Conservation (phyloP, 2,113 vertebrate species). For the Cromileptes altivelis region DNA sequence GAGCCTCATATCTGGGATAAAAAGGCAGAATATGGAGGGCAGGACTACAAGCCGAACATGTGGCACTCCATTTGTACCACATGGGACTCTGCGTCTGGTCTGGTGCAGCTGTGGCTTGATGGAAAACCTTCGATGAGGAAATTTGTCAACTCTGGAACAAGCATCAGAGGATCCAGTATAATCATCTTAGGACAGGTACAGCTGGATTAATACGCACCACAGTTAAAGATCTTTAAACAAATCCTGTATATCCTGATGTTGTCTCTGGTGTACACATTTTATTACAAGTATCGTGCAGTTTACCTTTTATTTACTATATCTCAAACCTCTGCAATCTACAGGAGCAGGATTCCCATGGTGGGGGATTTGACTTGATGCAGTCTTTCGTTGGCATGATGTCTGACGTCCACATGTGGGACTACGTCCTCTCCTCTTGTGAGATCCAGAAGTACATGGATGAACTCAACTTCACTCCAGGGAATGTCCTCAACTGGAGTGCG, state of each 20-base stretch:
- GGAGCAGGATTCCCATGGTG: conserved; percentile 73
- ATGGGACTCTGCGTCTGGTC: conserved; percentile 67
- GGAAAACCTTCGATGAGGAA: conserved; percentile 49
- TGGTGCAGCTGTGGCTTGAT: conserved; percentile 75
- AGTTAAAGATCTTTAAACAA: not conserved
- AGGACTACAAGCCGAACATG: conserved; percentile 36
- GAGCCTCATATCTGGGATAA: not conserved
- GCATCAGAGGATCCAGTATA: conserved; percentile 9
- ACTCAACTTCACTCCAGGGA: conserved; percentile 68
- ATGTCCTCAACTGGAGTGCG: conserved; percentile 73
- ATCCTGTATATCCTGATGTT: no score
- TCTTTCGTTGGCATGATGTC: conserved; percentile 74
- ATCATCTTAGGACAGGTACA: conserved; percentile 78
- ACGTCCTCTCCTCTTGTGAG: conserved; percentile 68
- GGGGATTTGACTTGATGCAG: conserved; percentile 61
- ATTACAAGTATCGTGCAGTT: not conserved
- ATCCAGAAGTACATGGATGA: conserved; percentile 56
- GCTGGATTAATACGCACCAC: not conserved
- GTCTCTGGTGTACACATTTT: not conserved
- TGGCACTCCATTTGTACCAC: conserved; percentile 77
- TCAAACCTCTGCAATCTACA: conserved; percentile 2
- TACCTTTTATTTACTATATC: not conserved
- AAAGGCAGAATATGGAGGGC: not conserved
- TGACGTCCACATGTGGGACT: conserved; percentile 80
- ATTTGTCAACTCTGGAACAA: not conserved